Percentiles rank a stretch among this genome's conserved stretches.
These are phyloP conservation scores for Gymnoscopelus braueri DNA, from an alignment of 2,797 vertebrate species.

Conservation along the genomic window DNA sequence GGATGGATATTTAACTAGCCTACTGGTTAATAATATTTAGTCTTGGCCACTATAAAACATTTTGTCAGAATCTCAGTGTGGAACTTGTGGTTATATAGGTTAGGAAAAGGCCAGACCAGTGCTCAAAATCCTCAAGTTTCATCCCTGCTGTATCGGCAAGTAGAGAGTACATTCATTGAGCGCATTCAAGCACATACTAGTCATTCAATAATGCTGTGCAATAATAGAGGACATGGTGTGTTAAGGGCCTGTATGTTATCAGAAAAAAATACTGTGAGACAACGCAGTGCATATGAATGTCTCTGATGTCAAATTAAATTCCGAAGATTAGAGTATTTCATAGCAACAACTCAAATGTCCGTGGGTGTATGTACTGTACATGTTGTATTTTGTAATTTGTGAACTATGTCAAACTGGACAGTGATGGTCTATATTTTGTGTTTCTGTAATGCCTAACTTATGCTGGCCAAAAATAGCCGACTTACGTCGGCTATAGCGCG, in stretches of 20 bases:
- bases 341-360: constrained; percentile 46
- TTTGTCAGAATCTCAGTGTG: constrained; percentile 23
- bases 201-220: constrained; percentile 62
- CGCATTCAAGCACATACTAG: constrained; percentile 28
- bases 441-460: constrained; percentile 9
- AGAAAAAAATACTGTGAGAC: constrained; percentile 52
- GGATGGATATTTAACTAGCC: constrained; percentile 41
- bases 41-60: constrained; percentile 28
- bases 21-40: constrained; percentile 37
- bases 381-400: constrained; percentile 42
- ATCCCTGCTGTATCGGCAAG: constrained; percentile 54
- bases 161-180: constrained; percentile 51
- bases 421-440: constrained; percentile 12
- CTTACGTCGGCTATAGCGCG: too few relatives aligned
- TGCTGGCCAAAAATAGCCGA: background rate
- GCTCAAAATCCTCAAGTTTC: constrained; percentile 45
- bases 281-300: constrained; percentile 35
- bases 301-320: constrained; percentile 43
- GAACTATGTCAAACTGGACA: constrained; percentile 49
- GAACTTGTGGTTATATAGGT: constrained; percentile 22
- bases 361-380: constrained; percentile 45
- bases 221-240: constrained; percentile 50
- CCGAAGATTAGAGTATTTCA: constrained; percentile 23
- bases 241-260: constrained; percentile 39
- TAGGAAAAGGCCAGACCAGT: background rate